phyloP scores from a whole-genome alignment of 2,888 invertebrate species.

The Andrena chrysosceles region DNA sequence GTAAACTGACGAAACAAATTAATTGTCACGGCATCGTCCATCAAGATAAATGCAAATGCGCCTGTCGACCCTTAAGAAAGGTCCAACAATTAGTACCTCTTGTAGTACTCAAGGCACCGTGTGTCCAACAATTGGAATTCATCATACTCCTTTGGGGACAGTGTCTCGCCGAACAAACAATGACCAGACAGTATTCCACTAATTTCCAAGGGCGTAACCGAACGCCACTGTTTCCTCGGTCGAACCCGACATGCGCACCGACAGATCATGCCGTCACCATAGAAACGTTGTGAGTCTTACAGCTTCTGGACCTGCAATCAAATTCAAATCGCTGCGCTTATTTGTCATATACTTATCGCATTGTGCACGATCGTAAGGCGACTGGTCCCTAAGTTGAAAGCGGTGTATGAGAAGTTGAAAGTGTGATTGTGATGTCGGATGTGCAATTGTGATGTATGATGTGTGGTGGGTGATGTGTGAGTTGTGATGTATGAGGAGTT shows the following conservation, averaged over 20 bases:
- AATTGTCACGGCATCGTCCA: constrained; percentile 14
- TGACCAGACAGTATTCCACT: constrained; percentile 47
- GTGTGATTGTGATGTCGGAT: too few species aligned
- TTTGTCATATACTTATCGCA: constrained; percentile 32
- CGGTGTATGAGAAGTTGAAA: too few species aligned
- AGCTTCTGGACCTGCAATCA: constrained; percentile 16
- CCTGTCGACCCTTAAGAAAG: background rate
- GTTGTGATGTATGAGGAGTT: too few species aligned
- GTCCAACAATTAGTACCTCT: constrained; percentile 12
- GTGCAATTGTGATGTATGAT: too few species aligned
- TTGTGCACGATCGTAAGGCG: background rate
- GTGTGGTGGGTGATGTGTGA: too few species aligned
- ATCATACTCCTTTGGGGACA: background rate
- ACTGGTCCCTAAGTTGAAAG: too few species aligned
- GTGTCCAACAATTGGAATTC: constrained; percentile 37
- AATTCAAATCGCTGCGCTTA: constrained; percentile 38
- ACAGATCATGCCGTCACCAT: constrained; percentile 74
- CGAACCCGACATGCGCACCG: constrained; percentile 78
- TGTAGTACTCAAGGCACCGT: background rate
- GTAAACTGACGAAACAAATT: constrained; percentile 9
- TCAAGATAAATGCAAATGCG: constrained; percentile 6
- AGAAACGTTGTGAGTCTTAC: constrained; percentile 70
- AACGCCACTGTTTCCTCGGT: constrained; percentile 61
- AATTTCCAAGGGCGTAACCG: constrained; percentile 77
- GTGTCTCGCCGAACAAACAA: constrained; percentile 31